phyloP scores from a whole-genome alignment of 2,888 invertebrate species.

The Amphipoea lucens region DNA sequence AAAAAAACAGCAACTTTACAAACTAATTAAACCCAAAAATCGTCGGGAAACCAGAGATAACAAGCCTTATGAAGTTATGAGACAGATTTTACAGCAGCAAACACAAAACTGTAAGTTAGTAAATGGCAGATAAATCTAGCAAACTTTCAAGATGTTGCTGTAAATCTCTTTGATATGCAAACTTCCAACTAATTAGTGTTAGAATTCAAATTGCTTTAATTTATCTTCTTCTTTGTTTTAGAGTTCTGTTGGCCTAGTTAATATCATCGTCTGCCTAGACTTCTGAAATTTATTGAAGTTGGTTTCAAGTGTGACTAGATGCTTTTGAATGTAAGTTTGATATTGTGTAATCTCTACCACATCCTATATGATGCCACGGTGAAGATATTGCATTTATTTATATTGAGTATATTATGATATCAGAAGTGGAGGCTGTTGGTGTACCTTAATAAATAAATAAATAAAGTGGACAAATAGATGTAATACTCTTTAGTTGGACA shows the following conservation, averaged over 20 bases:
- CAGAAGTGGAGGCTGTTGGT: not conserved
- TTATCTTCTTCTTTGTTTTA: conserved; percentile 52
- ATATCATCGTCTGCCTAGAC: conserved; percentile 31
- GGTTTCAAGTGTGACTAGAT: not conserved
- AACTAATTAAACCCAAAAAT: not conserved
- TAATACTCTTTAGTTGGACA: not conserved
- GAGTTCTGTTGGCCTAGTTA: conserved; percentile 41
- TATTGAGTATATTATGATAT: not conserved
- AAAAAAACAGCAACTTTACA: not conserved
- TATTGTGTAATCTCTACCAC: not conserved
- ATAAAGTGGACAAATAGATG: not conserved
- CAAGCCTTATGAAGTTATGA: not conserved
- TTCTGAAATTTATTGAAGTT: conserved; percentile 34
- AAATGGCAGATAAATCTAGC: conserved; percentile 38
- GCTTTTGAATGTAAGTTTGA: not conserved
- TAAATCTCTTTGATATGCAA: conserved; percentile 58
- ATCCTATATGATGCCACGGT: not conserved
- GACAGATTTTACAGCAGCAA: not conserved
- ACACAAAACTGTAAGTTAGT: conserved; percentile 30
- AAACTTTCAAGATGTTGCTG: conserved; percentile 50
- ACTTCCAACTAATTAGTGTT: conserved; percentile 59
- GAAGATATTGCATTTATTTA: not conserved
- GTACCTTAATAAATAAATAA: too few relatives aligned
- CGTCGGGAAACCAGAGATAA: not conserved
- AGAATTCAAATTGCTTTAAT: conserved; percentile 58